A percentile compares a stretch with the other conserved stretches of the same genome.
Conservation (phyloP, 2,113 vertebrate species). For the Saimiri boliviensis region DNA sequence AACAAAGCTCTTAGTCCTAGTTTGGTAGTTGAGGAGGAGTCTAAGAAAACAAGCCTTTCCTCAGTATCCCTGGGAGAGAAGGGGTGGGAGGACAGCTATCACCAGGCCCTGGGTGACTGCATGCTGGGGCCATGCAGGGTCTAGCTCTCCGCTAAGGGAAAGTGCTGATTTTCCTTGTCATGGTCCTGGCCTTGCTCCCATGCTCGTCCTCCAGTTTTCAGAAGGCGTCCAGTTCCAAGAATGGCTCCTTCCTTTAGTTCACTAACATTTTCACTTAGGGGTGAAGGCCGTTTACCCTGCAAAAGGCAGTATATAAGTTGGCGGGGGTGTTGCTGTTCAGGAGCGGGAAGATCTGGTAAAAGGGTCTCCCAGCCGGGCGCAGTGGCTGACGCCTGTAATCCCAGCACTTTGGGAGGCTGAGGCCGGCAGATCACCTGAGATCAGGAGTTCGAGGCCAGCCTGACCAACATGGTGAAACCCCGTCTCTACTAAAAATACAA, state of each 20-base stretch:
- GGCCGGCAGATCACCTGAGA: too few species aligned
- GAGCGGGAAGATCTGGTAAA: background rate
- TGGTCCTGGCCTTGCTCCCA: constrained; percentile 75
- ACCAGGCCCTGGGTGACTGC: background rate
- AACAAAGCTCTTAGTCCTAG: background rate
- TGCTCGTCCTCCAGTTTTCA: constrained; percentile 60
- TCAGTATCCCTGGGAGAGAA: background rate
- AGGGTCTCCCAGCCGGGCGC: background rate
- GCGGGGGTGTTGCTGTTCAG: background rate
- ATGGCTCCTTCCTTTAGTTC: constrained; percentile 78
- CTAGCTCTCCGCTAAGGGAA: constrained; percentile 82
- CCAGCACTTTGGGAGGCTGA: too few species aligned
- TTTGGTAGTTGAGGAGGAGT: background rate
- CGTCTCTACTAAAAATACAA: too few species aligned
- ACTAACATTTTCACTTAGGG: constrained; percentile 76
- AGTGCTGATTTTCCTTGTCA: constrained; percentile 85
- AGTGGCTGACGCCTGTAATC: too few species aligned
- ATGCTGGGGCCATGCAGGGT: fast-evolving
- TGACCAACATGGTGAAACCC: too few species aligned
- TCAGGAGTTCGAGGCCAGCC: too few species aligned
- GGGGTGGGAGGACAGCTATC: background rate
- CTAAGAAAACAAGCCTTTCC: background rate
- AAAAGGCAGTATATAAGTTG: background rate
- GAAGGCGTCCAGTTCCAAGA: constrained; percentile 51
- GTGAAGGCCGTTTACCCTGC: constrained; percentile 79